Conservation (phyloP, 2,113 vertebrate genomes). For the Neotoma lepida region DNA sequence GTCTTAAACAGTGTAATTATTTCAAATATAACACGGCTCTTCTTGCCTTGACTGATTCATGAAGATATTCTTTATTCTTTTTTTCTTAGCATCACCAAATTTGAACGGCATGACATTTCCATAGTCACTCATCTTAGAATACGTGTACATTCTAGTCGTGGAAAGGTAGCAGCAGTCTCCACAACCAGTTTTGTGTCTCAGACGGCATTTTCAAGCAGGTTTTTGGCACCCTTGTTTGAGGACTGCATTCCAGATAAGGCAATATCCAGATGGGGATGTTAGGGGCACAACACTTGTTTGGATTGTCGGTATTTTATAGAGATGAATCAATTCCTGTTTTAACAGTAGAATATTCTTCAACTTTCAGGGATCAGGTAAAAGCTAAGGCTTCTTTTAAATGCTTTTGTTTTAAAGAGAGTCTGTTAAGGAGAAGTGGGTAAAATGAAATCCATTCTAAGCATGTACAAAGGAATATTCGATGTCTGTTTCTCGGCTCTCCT, state of each 20-base stretch:
- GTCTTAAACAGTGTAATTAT: slow-evolving; percentile 88
- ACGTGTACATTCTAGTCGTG: slow-evolving; percentile 4
- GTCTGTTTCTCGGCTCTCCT: slow-evolving; percentile 1
- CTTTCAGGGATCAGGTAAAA: slow-evolving; percentile 54
- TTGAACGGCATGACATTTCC: slow-evolving; percentile 19
- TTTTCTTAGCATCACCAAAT: slow-evolving; percentile 77
- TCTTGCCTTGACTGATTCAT: slow-evolving; percentile 85
- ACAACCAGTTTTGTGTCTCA: slow-evolving; percentile 1
- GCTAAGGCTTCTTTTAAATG: slow-evolving; percentile 28
- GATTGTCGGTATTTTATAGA: slow-evolving; percentile 31
- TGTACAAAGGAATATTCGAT: neutral
- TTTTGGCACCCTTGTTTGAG: neutral
- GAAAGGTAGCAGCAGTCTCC: neutral
- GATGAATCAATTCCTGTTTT: slow-evolving; percentile 46
- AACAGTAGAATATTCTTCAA: slow-evolving; percentile 28
- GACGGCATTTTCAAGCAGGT: neutral
- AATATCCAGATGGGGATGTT: neutral
- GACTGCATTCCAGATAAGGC: neutral
- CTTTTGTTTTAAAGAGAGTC: slow-evolving; percentile 27
- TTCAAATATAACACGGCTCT: slow-evolving; percentile 85
- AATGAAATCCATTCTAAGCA: slow-evolving; percentile 28
- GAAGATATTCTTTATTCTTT: slow-evolving; percentile 91
- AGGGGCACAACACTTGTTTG: slow-evolving; percentile 13
- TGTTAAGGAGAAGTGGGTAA: neutral
- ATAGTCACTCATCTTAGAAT: slow-evolving; percentile 13